Evolutionary conservation across 2,888 invertebrate genomes (phyloP).

Genomic region (Rhyacophila evoluta): DNA sequence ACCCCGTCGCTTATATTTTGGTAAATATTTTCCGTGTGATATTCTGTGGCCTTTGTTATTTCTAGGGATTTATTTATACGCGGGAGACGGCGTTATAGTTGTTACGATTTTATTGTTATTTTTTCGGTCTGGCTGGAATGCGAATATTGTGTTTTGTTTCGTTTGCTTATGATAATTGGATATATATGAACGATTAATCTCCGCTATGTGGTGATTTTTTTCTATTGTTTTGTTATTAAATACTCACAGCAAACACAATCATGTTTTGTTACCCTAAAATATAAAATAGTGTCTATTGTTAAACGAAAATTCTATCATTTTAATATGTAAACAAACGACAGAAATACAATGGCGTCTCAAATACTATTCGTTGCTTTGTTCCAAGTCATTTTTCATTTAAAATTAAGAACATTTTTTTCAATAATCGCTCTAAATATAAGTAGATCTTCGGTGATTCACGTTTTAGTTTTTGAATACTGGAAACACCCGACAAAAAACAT

Average conservation of each 20-base stretch:
- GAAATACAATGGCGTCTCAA: too few relatives aligned
- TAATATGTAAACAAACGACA: not conserved
- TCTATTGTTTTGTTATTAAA: slow-evolving; percentile 22
- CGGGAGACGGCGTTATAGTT: slow-evolving; percentile 19
- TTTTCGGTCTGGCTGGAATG: slow-evolving; percentile 18
- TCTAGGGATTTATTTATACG: slow-evolving; percentile 24
- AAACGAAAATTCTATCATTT: not conserved
- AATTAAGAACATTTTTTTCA: too few relatives aligned
- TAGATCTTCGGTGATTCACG: too few relatives aligned
- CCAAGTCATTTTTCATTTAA: too few relatives aligned
- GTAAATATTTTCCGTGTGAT: slow-evolving; percentile 24
- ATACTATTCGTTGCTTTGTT: too few relatives aligned
- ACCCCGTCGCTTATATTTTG: slow-evolving; percentile 13
- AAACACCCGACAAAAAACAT: too few relatives aligned
- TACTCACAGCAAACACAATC: slow-evolving; percentile 1
- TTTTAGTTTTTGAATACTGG: too few relatives aligned
- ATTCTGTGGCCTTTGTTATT: slow-evolving; percentile 22
- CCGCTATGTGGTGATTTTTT: not conserved
- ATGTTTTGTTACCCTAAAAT: not conserved
- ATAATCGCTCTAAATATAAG: too few relatives aligned
- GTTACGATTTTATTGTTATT: slow-evolving; percentile 22
- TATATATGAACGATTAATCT: slow-evolving; percentile 24
- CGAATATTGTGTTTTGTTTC: slow-evolving; percentile 9
- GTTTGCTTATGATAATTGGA: slow-evolving; percentile 22
- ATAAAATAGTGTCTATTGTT: not conserved